These are phyloP conservation scores for Silurus meridionalis DNA, from an alignment of 2,113 vertebrate species.

Conservation along the genomic window DNA sequence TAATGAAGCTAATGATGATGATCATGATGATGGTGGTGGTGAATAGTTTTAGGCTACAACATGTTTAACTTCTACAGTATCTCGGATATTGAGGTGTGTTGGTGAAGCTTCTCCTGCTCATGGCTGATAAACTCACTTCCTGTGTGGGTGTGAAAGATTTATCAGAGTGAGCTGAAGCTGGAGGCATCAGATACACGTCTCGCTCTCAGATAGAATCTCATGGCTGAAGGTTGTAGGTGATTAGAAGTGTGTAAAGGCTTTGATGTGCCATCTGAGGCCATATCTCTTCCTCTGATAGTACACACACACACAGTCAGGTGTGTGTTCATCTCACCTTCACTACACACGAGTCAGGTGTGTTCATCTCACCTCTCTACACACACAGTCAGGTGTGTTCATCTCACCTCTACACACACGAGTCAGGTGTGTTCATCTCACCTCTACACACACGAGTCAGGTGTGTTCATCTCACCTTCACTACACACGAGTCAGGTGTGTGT, in stretches of 20 bases:
- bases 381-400: too few species aligned
- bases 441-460: too few species aligned
- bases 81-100: background rate
- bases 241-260: constrained; percentile 17
- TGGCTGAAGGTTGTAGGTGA: constrained; percentile 6
- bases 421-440: too few species aligned
- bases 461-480: too few species aligned
- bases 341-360: too few species aligned
- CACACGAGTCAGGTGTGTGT: too few species aligned
- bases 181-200: background rate
- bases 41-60: background rate
- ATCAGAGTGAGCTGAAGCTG: constrained; percentile 7
- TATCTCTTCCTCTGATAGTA: background rate
- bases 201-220: constrained; percentile 11
- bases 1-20: background rate
- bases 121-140: constrained; percentile 2
- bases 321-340: too few species aligned
- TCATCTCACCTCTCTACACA: too few species aligned
- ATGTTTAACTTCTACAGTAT: background rate
- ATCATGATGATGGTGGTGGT: background rate
- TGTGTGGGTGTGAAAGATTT: background rate
- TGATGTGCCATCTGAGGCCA: constrained; percentile 8
- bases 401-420: too few species aligned
- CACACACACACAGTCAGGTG: background rate
- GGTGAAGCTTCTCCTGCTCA: background rate